Evolutionary conservation across 2,888 invertebrate species (phyloP), one percentile per base, ranked within the genome.

Genomic region (Cataglyphis cursor): DNA sequence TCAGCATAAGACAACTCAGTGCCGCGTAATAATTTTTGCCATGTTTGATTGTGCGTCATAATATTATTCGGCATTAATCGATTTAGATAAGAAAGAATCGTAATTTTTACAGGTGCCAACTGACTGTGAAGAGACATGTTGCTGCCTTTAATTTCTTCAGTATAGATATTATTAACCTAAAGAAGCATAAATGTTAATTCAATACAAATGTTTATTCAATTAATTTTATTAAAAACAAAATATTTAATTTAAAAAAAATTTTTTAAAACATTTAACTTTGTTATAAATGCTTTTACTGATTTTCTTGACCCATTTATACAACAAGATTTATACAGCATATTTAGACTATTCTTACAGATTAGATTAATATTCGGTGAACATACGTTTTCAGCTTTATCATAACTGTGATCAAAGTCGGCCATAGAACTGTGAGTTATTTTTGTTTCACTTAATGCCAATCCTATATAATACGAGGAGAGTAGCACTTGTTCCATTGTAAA

Each of bases 91-190:
- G 96, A 95, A 1, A 97, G 94, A 65, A 98, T 96, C 51, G 95
- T 96, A 0, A 97, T 96, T 44, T 97, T 97, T 88, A 97, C 97
- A 62, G 96, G 96, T 6, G 96, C 95, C 91, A 99, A 98, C 90
- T 98, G 98, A 83, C 98, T 98, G 93, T 99, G 99, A 93, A 98
- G 99, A 0, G 99, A 98, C 88, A 98, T 97, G 92, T 98, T 98
- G 72, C 97, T 97, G 91, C 98, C 97, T 51, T 97, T 97, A 0
- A 99, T 98, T 91, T 97, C 97, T 87, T 97, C 96, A 0, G 98
- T 98, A 92, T 98, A 98, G 61, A 98, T 96, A 0, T 97, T 97
- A 90, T 97, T 96, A 0, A 96, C 95, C 82, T 96, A 96, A 97
- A 92, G 98, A 98, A 94, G 99, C 3, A 41, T 38, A 35, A 9